These are phyloP conservation scores for Triplophysa siluroides DNA, from an alignment of 2,113 vertebrate species.

Conservation along the genomic window DNA sequence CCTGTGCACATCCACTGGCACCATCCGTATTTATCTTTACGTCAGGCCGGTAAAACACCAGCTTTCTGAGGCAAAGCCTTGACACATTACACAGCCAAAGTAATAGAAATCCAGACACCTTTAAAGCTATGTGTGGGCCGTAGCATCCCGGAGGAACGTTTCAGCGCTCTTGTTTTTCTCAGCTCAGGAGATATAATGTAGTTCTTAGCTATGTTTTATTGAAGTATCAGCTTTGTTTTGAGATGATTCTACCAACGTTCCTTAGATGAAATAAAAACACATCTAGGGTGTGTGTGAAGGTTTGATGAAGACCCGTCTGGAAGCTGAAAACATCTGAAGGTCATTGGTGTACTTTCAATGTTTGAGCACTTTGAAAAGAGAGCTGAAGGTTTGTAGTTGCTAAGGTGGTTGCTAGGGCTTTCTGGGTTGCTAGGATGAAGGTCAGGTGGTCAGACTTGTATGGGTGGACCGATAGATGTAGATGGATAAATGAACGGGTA, in stretches of 20 bases:
- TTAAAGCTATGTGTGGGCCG: background rate
- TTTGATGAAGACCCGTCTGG: background rate
- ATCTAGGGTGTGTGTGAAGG: background rate
- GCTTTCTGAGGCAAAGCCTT: conserved; percentile 64
- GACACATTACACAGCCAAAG: conserved; percentile 55
- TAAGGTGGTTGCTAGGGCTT: background rate
- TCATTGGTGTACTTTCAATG: background rate
- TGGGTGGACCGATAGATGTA: no score
- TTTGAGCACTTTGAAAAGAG: background rate
- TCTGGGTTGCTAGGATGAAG: background rate
- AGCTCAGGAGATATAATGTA: background rate
- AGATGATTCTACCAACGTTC: no score
- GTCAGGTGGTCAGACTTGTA: background rate
- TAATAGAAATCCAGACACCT: background rate
- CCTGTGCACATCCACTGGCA: conserved; percentile 68
- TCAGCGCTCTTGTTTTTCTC: background rate
- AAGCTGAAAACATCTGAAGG: background rate
- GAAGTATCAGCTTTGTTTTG: no score
- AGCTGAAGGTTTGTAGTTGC: background rate
- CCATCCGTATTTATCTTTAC: conserved; percentile 75
- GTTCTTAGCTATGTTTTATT: no score
- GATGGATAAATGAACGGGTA: no score
- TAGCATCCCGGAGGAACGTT: background rate
- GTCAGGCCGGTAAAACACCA: conserved; percentile 58
- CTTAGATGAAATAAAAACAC: background rate